These are phyloP conservation scores for Gymnopithys bicolor DNA, from an alignment of 2,797 vertebrate genomes.

Conservation along the genomic window DNA sequence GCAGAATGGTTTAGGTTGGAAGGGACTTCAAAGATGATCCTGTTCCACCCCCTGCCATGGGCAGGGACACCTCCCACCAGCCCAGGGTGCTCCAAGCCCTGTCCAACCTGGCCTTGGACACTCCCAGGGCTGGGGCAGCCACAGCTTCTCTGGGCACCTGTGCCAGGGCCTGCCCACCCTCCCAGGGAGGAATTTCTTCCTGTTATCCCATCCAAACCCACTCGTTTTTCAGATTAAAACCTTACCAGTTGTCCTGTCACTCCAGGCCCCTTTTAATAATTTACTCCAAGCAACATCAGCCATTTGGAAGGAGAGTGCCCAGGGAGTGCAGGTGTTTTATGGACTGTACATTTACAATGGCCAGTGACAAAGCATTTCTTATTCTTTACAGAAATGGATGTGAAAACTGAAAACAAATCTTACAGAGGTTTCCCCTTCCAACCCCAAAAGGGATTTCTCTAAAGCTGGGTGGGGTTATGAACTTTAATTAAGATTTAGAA, in stretches of 20 bases:
- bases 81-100: neutral
- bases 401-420: neutral
- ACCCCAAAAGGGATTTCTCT: neutral
- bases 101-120: neutral
- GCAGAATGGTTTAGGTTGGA: neutral
- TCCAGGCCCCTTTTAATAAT: neutral
- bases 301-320: neutral
- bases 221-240: neutral
- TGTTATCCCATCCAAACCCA: neutral
- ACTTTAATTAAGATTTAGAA: neutral
- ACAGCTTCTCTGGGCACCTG: neutral
- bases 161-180: neutral
- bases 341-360: neutral
- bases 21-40: neutral
- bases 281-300: neutral
- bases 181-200: neutral
- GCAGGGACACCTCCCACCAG: neutral
- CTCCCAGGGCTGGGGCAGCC: neutral
- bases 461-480: neutral
- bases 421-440: neutral
- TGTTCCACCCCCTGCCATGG: no score
- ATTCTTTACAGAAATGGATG: neutral
- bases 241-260: neutral
- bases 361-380: neutral
- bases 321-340: neutral